phyloP scores from a whole-genome alignment of 2,797 vertebrate genomes.

The Dallia pectoralis region DNA sequence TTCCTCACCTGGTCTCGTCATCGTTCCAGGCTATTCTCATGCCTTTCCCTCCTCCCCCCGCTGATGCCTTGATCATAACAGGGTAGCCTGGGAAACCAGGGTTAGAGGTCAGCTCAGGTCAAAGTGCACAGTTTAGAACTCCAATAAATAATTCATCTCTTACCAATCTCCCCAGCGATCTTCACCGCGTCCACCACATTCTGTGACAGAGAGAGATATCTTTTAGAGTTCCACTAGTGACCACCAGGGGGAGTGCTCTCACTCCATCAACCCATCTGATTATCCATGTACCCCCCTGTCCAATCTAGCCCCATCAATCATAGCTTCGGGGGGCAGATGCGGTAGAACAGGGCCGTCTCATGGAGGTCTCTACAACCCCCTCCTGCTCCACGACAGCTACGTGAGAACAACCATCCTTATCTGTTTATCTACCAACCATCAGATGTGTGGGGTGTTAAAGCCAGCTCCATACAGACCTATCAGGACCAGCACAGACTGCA shows the following conservation, averaged over 20 bases:
- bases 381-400: background rate
- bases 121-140: too few relatives aligned
- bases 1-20: conserved; percentile 92
- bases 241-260: background rate
- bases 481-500: background rate
- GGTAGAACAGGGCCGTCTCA: background rate
- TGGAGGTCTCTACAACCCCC: background rate
- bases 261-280: background rate
- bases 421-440: background rate
- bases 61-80: conserved; percentile 99
- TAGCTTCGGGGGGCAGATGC: background rate
- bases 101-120: too few relatives aligned
- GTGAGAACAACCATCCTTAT: background rate
- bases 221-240: conserved; percentile 27
- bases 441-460: background rate
- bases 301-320: background rate
- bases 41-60: conserved; percentile 89
- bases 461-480: background rate
- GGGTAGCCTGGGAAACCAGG: conserved; percentile 83
- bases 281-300: background rate
- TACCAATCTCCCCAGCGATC: conserved; percentile 94
- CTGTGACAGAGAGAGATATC: conserved; percentile 79
- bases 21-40: conserved; percentile 96
- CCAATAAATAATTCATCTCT: conserved; percentile 40
- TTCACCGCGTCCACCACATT: conserved; percentile 92